A percentile compares a stretch with the other conserved stretches of the same genome.
Conservation (phyloP, 2,113 vertebrate species). For the Neotoma lepida region DNA sequence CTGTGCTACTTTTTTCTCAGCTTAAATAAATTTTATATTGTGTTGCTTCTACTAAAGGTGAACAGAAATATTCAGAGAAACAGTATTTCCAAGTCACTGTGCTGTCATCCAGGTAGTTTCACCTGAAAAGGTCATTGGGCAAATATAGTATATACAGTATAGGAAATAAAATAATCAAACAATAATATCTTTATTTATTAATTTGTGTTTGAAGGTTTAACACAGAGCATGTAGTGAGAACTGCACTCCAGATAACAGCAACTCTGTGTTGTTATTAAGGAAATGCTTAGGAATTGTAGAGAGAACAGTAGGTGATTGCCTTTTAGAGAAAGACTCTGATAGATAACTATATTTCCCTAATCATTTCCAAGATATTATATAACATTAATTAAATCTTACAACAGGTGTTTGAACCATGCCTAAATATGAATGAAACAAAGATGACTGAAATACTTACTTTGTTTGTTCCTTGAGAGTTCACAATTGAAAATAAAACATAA, state of each 20-base stretch:
- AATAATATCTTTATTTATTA: neutral
- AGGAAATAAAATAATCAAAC: neutral
- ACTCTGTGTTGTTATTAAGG: constrained; percentile 3
- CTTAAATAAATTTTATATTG: neutral
- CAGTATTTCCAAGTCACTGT: neutral
- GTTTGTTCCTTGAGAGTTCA: no score
- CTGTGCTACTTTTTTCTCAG: neutral
- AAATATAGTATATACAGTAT: no score
- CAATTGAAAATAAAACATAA: neutral
- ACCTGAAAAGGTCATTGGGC: neutral
- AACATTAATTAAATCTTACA: neutral
- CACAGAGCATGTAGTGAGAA: neutral
- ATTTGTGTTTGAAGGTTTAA: neutral
- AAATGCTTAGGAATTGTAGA: neutral
- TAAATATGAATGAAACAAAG: neutral
- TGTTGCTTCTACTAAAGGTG: neutral
- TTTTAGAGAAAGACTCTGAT: neutral
- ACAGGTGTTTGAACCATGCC: neutral
- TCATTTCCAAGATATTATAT: neutral
- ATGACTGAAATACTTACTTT: neutral
- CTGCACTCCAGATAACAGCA: neutral
- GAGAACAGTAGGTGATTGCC: neutral
- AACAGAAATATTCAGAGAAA: neutral
- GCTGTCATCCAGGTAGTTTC: neutral
- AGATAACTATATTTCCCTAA: neutral